Evolutionary conservation across 2,797 vertebrate species (phyloP), one percentile per base, ranked within the genome.

Genomic region (Vespertilio murinus): DNA sequence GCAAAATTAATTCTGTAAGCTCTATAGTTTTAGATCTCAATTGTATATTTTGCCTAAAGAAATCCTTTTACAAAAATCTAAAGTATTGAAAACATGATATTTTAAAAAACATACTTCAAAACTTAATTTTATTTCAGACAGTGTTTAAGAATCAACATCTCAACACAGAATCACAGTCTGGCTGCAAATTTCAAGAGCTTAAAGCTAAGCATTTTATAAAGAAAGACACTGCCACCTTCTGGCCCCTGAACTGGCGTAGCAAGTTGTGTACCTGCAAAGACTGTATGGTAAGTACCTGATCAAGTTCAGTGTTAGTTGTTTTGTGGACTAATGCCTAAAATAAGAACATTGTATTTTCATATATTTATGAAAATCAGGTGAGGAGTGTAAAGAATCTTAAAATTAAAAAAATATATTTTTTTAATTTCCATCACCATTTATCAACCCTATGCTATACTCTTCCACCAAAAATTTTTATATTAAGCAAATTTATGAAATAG

Each of bases 221-320:
- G 97, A 98, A 97, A 70, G 97, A 98, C 70, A 98, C 98, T 64
- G 99, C 99, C 0, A 99, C 99, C 94, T 99, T 99, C 97, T 99
- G 99, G 99, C 99, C 99, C 3, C 98, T 97, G 5, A 98, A 98
- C 96, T 99, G 99, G 99, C 98, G 99, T 52, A 98, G 98, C 81
- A 98, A 99, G 95, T 97, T 99, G n/a, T 99, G 99, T 97, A 98
- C 98, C 94, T 99, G 99, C 97, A 97, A 97, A 69, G 98, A 97
- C 96, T 99, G 99, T 90, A 98, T 99, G 99, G 99, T 99, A 97
- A 38, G 95, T 97, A 70, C 38, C 18, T 11, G 61, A 8, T 5
- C 71, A 30, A 22, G n/a, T 25, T 77, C 73, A 22, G 0, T 35
- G 7, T 67, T 65, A 30, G 33, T 23, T 79, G 11, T 47, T 82